Conservation (phyloP, 64 coral and sea anemone species). For the Stichodactyla helianthus region DNA sequence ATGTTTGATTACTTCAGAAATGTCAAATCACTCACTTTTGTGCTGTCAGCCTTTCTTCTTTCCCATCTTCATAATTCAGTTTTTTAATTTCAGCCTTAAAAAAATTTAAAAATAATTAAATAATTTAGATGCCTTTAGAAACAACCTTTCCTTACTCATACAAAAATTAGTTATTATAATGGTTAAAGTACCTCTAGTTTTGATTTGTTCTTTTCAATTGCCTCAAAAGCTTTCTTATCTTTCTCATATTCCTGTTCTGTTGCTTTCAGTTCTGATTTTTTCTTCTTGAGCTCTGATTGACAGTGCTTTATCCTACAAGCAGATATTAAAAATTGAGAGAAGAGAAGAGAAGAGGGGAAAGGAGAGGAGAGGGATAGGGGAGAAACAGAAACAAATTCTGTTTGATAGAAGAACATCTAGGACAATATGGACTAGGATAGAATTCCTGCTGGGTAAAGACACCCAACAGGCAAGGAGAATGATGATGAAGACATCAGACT, state of each 20-base stretch:
- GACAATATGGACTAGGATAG: too few relatives aligned
- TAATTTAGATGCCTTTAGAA: neutral
- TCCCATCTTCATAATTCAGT: constrained; percentile 87
- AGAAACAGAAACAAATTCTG: neutral
- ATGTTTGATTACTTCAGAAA: too few relatives aligned
- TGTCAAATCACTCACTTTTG: constrained; percentile 39
- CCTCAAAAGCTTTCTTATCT: constrained; percentile 84
- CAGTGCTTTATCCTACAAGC: constrained; percentile 83
- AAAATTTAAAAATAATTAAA: neutral
- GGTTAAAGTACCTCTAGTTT: constrained; percentile 64
- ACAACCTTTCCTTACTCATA: too few relatives aligned
- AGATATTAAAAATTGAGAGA: neutral
- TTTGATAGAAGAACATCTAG: too few relatives aligned
- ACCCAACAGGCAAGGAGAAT: too few relatives aligned
- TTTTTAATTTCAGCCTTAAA: constrained; percentile 82
- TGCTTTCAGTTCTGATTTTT: constrained; percentile 80
- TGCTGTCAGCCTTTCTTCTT: constrained; percentile 66
- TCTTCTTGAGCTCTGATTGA: constrained; percentile 91
- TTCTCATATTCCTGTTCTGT: constrained; percentile 95
- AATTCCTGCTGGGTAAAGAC: too few relatives aligned
- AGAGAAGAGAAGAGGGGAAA: neutral
- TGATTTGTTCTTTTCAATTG: constrained; percentile 66
- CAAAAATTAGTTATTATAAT: too few relatives aligned
- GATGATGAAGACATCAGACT: too few relatives aligned
- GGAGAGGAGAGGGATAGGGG: neutral